Conservation (phyloP, 2,888 invertebrate genomes). For the Coleophora flavipennella region DNA sequence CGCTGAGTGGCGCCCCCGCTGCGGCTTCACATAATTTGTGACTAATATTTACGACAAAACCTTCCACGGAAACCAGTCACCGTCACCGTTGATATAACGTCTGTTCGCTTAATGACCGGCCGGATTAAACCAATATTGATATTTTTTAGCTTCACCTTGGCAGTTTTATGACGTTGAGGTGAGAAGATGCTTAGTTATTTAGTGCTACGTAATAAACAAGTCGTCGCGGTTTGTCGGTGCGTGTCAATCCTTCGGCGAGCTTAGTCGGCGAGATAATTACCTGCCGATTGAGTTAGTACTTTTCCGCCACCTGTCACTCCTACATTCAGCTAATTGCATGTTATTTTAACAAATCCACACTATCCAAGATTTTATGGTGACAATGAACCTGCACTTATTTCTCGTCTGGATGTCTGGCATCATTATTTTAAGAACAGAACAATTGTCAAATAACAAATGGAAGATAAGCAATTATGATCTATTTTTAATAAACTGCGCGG, state of each 20-base stretch:
- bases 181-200: slow-evolving; percentile 34
- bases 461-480: neutral
- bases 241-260: slow-evolving; percentile 58
- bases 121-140: slow-evolving; percentile 40
- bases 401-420: neutral
- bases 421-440: neutral
- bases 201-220: slow-evolving; percentile 51
- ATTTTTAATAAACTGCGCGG: no score
- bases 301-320: slow-evolving; percentile 25
- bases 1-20: slow-evolving; percentile 62
- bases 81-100: slow-evolving; percentile 36
- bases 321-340: slow-evolving; percentile 44
- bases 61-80: slow-evolving; percentile 49
- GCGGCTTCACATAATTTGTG: slow-evolving; percentile 59
- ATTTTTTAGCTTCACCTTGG: slow-evolving; percentile 33
- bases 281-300: slow-evolving; percentile 29
- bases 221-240: slow-evolving; percentile 34
- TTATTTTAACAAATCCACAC: slow-evolving; percentile 49
- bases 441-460: neutral
- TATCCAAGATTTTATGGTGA: slow-evolving; percentile 24
- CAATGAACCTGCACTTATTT: slow-evolving; percentile 26
- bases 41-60: slow-evolving; percentile 66
- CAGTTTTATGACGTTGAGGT: slow-evolving; percentile 34
- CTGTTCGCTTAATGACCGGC: slow-evolving; percentile 36
- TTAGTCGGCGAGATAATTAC: slow-evolving; percentile 54